Conservation (phyloP, 53 echinoderm and acorn worm species). For the Arbacia lixula region DNA sequence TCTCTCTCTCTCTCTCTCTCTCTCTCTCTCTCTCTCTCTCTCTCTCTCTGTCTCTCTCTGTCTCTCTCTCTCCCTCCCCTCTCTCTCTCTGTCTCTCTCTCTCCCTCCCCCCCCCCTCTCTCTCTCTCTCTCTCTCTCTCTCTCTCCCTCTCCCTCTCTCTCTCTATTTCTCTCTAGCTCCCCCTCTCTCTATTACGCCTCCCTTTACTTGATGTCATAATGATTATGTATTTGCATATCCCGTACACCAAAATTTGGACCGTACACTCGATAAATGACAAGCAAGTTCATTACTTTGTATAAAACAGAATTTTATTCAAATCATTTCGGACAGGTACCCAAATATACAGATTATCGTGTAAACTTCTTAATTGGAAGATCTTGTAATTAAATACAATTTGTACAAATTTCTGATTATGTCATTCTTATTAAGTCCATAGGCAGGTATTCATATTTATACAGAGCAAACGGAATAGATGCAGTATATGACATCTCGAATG, state of each 20-base stretch:
- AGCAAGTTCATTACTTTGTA: background rate
- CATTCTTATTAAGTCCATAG: constrained; percentile 17
- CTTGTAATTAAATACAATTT: constrained; percentile 60
- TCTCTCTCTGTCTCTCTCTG: too few species aligned
- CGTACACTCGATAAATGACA: background rate
- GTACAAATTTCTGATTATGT: constrained; percentile 23
- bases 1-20: background rate
- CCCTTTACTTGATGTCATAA: background rate
- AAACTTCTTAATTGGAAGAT: constrained; percentile 58
- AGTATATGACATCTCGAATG: background rate
- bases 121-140: too few species aligned
- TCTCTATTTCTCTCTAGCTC: background rate
- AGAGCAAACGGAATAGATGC: constrained; percentile 13
- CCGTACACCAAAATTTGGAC: background rate
- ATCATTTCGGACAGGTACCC: constrained; percentile 51
- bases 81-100: background rate
- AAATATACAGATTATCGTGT: constrained; percentile 61
- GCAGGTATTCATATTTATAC: constrained; percentile 20
- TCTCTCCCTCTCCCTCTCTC: background rate
- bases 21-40: background rate
- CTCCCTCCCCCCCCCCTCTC: too few species aligned
- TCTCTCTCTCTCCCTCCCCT: background rate
- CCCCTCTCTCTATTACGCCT: background rate
- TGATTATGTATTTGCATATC: background rate
- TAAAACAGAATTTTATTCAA: constrained; percentile 49